These are phyloP conservation scores for cat (Felis catus) DNA, from an alignment of 2,113 vertebrate genomes.

Conservation along the genomic window DNA sequence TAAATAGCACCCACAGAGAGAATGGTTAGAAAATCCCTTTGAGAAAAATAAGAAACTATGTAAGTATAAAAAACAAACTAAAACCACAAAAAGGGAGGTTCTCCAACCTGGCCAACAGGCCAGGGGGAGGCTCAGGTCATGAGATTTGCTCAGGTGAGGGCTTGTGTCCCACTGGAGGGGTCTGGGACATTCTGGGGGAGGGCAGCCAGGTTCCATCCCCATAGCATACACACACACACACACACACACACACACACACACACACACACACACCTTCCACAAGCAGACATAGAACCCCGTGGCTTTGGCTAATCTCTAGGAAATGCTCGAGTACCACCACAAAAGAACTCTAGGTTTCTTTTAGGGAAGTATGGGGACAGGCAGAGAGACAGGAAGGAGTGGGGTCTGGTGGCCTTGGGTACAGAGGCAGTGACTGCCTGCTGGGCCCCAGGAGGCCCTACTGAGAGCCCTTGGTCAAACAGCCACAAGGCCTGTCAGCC, in stretches of 20 bases:
- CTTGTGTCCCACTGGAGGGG: not conserved
- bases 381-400: not conserved
- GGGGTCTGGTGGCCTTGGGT: not conserved
- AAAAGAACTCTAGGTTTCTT: not conserved
- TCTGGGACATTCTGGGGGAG: not conserved
- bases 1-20: not conserved
- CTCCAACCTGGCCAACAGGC: not conserved
- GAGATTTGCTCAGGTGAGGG: not conserved
- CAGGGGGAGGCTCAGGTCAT: not conserved
- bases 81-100: not conserved
- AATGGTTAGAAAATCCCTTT: constrained; percentile 20
- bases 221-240: not conserved
- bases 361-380: not conserved
- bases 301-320: not conserved
- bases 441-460: not conserved
- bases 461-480: not conserved
- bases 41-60: not conserved
- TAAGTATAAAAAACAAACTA: not conserved
- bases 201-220: not conserved
- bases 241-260: not conserved
- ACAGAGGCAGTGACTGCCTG: not conserved
- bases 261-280: not conserved
- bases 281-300: not conserved
- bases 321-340: not conserved
- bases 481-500: not conserved